These are phyloP conservation scores for Tupaia tana DNA, from an alignment of 2,113 vertebrate genomes.

Conservation along the genomic window DNA sequence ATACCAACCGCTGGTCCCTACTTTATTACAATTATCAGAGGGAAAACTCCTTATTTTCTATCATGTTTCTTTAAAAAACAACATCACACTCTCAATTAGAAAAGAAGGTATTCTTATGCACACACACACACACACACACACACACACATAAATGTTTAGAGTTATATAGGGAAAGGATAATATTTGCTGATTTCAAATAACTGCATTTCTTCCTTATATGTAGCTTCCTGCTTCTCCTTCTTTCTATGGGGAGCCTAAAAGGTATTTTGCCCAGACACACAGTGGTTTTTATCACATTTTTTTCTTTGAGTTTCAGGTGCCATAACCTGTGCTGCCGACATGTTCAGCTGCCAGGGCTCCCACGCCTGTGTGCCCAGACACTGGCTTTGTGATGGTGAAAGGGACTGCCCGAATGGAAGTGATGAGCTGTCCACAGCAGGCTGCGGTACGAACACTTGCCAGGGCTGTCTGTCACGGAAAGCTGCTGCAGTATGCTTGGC, in stretches of 20 bases:
- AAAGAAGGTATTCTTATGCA: not conserved
- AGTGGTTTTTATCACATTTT: not conserved
- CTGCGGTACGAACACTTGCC: constrained; percentile 89
- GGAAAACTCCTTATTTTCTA: not conserved
- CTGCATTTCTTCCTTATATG: not conserved
- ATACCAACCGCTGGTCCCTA: not conserved
- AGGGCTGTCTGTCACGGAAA: not conserved
- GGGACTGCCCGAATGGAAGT: constrained; percentile 96
- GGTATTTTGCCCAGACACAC: accelerated
- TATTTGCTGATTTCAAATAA: not conserved
- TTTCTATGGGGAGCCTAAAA: not conserved
- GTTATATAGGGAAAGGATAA: not conserved
- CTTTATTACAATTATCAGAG: not conserved
- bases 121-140: too few relatives aligned
- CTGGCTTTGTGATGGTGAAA: constrained; percentile 98
- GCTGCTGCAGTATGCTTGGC: not conserved
- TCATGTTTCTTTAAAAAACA: not conserved
- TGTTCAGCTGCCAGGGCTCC: constrained; percentile 96
- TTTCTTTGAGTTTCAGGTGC: constrained; percentile 86
- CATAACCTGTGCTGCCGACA: constrained; percentile 93
- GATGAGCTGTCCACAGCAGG: constrained; percentile 97
- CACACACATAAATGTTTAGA: not conserved
- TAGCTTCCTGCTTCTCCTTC: not conserved
- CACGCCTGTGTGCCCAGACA: constrained; percentile 95
- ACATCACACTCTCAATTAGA: not conserved